Base-by-base conservation (phyloP, 1,140 invertebrate species). In the Solenopsis fugax region DNA sequence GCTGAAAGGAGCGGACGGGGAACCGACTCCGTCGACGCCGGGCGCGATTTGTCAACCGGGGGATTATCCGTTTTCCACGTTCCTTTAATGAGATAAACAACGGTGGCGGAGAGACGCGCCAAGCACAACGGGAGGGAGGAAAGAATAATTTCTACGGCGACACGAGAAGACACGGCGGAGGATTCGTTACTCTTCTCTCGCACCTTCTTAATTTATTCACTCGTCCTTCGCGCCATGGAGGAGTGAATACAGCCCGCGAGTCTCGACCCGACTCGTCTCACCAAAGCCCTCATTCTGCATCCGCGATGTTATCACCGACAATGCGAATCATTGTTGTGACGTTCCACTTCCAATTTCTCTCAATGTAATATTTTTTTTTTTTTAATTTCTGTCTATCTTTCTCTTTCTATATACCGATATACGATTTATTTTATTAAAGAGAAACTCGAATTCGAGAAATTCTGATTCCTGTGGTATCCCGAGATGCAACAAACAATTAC, bases 61-160 rank as follows among this genome's bases (percentile, higher is more conserved):
- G 65, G 84, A 88, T 91, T 90, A 90, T 90, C 76, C 89, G 72
- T 86, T 84, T 50, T 77, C 86, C 87, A 56, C 65, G 67, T 91
- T 88, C 67, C 89, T 78, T 88, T 90, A 88, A 78, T 88, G 87
- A 91, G 84, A 90, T 87, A 77, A 73, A 87, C 64, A 88, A 91
- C 65, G 73, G 21, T 58, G 78, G 52, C 52, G 16, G 67, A 64
- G 71, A 87, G 88, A 50, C 60, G 76, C 34, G 54, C 67, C 67
- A 24, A 48, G n/a, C 37, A 41, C 37, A 41, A 87, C 9, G 72
- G 52, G 16, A 29, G n/a, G 37, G 78, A 62, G 29, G 56, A 21
- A 86, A 82, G 71, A 85, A 85, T 64, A 67, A 69, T 81, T 75
- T 60, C 12, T 21, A n/a, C 52, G 34, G 7, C 54, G 41, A 56